Base-by-base conservation (phyloP, 1,140 invertebrate genomes). In the Acromyrmex charruanus region DNA sequence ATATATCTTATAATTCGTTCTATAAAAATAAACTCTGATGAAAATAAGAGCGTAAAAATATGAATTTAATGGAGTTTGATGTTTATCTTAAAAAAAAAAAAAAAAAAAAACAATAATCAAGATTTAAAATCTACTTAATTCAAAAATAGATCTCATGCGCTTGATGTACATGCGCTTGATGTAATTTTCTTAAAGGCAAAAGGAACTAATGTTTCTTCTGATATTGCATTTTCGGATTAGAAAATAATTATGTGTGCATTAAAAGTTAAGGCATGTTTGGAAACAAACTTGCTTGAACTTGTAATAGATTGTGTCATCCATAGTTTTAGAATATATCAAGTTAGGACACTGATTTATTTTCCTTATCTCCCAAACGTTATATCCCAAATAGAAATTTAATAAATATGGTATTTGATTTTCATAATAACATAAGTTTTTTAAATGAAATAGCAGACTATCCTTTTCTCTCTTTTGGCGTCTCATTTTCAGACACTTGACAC, bases 401-500 rank as follows among this genome's bases (percentile, higher is more conserved):
- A 21, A 80, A 53, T 81, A 58, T 18, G 14, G 16, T 9, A 28
- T 55, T 81, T 14, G n/a, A 39, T 28, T 44, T 66, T 63, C 1
- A 28, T 18, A 12, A 28, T 21, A 10, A 16, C 28, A 14, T 16
- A 68, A 28, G 21, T 69, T 44, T 69, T 59, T 61, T 28, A 14
- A 71, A 16, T 53, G 12, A 39, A 81, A 71, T n/a, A 35, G 5
- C 21, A 31, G 14, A 25, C 2, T 39, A 7, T 61, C 28, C 49
- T 77, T 66, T 51, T 51, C 28, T 0, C 3, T 21, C n/a, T 63
- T 69, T 53, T 25, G 51, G 35, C 77, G 31, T 25, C 66, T 71
- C 68, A 81, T 86, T 82, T 86, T 39, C 65, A 80, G 85, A 86
- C 66, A 81, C 77, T 79, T 69, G 77, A 86, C 85, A 69, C 55